Evolutionary conservation across 2,113 vertebrate genomes (phyloP).

Genomic region (Podiceps cristatus): DNA sequence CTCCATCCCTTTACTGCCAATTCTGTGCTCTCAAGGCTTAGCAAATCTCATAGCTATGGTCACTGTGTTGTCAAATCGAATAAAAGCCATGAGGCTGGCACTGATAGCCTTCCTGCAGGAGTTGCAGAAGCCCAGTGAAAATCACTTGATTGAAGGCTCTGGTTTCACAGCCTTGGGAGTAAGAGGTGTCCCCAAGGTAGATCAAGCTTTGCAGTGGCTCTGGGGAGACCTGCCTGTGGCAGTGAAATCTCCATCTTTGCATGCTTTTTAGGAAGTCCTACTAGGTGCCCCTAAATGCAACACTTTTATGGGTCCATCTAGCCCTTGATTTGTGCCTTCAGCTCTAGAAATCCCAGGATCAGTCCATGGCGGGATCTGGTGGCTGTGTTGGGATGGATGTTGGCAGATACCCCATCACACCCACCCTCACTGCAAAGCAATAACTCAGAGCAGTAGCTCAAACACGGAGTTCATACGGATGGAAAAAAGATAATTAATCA

Average conservation of each 20-base stretch:
- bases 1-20: neutral
- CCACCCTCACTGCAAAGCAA: neutral
- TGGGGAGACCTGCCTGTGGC: neutral
- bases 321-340: neutral
- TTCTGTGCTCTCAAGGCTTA: neutral
- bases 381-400: neutral
- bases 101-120: fast-evolving
- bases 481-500: neutral
- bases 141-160: neutral
- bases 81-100: neutral
- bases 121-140: neutral
- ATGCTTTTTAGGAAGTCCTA: neutral
- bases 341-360: neutral
- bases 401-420: neutral
- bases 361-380: fast-evolving
- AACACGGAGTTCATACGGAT: fast-evolving
- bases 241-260: neutral
- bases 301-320: neutral
- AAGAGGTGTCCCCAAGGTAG: fast-evolving
- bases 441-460: neutral
- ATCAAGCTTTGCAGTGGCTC: neutral
- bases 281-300: neutral
- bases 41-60: neutral
- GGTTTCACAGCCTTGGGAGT: neutral
- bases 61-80: neutral